Base-by-base conservation (phyloP, 2,888 invertebrate genomes). In the Bellardia pandia region DNA sequence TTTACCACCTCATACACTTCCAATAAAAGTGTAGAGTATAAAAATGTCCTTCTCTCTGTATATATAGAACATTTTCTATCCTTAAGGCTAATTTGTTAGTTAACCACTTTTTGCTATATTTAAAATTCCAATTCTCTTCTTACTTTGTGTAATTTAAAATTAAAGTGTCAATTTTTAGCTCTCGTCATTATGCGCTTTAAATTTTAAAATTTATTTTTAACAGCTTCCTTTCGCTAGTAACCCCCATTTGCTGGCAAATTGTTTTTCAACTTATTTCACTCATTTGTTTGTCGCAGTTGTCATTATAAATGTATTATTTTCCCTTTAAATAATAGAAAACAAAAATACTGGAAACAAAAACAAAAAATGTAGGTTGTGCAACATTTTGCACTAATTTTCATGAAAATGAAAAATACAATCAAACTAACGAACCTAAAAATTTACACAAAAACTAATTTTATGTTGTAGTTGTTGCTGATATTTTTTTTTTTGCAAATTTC, bases 351-450 rank as follows among this genome's bases (percentile, higher is more conserved):
- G 33, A 9, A 51, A 62, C 48, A 62, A n/a, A 45, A 58, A 30
- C n/a, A 23, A 16, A 33, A 74, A 14, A 60, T n/a, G 6, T 69
- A 42, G 37, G 40, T 71, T 83, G 23, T 71, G 68, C 62, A 53
- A 69, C 45, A 80, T 80, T 79, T 69, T 68, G 74, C 75, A 80
- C 56, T 80, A 75, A 80, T 79, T 85, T 85, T 69, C 45, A 75
- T 60, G 60, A 37, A 75, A 81, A 68, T 81, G 58, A 58, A 74
- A 91, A 91, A 90, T 89, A 91, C 91, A 91, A 91, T 91, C 89
- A 90, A 91, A 90, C 91, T 91, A 91, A 91, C 91, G 91, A 91
- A 91, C 90, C 90, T 91, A 90, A 89, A 91, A 91, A 90, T 91
- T 90, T 90, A 89, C 89, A 90, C 90, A 91, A 75, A 91, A 91